Evolutionary conservation across 2,113 vertebrate genomes (phyloP), one percentile per base, ranked within the genome.

Genomic region (Psilopsiagon aurifrons): DNA sequence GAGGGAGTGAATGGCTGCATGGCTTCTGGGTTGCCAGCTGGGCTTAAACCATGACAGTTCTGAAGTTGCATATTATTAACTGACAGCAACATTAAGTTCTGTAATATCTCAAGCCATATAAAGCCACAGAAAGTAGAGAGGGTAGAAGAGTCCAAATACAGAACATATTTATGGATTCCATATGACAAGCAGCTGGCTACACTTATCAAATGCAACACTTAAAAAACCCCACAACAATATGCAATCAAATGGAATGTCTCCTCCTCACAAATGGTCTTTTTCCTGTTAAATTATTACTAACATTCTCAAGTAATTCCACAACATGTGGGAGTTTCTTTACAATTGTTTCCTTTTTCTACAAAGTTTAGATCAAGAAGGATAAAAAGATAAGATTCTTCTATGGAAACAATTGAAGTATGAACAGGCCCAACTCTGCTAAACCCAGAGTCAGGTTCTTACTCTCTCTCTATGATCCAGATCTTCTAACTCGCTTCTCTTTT

Each of bases 401-500:
- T 7, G 33, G 47, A 75, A 87, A 29, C 11, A 41, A 35, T 41
- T 90, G 6, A 73, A 33, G 6, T 76, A 82, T 8, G n/a, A 90
- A 73, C 54, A 77, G 54, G 11, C 10, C 5, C 8, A 86, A 28
- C n/a, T 39, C 52, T 78, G 37, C 25, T 68, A 66, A 70, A 77
- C 7, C 8, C 39, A 44, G 18, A 71, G 54, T 29, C 49, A 59
- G 39, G 68, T 78, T 83, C 90, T 95, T 98, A 99, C 99, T 88
- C 98, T 98, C 23, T 99, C 99, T 28, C 96, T 91, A n/a, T 98
- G 98, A 93, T 99, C 99, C 41, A 97, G 96, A 31, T 98, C 97
- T 59, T 99, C 99, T 17, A 98, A 97, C 31, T 99, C 99, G 70
- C 99, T 98, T 94, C 99, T 98, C 95, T 97, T 99, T 97, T 99